These are phyloP conservation scores for Spermophilus dauricus DNA, from an alignment of 2,113 vertebrate species.

Conservation along the genomic window DNA sequence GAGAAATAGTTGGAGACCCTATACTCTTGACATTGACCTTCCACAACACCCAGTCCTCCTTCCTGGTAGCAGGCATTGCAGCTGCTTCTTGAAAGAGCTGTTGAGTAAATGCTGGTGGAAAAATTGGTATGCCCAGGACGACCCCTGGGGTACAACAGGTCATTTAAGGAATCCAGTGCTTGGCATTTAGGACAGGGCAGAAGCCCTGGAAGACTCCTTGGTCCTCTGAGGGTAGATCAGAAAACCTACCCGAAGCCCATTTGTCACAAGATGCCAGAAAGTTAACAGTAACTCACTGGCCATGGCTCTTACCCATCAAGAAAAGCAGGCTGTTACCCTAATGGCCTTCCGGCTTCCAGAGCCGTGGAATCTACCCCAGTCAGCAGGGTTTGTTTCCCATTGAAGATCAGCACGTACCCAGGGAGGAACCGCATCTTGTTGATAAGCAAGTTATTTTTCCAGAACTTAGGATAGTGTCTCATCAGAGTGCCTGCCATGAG, in stretches of 20 bases:
- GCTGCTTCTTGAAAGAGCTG: not conserved
- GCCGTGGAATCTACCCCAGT: not conserved
- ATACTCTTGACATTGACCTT: not conserved
- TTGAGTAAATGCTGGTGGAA: not conserved
- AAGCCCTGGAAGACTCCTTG: too few species aligned
- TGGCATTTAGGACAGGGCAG: too few species aligned
- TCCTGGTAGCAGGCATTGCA: not conserved
- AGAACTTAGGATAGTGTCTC: not conserved
- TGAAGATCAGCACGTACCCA: not conserved
- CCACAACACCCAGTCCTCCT: not conserved
- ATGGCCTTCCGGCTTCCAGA: not conserved
- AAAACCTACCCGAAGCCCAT: not conserved
- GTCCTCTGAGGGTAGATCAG: not conserved
- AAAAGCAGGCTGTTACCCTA: constrained; percentile 65
- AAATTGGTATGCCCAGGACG: rapidly evolving
- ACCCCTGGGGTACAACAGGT: rapidly evolving
- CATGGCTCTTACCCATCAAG: constrained; percentile 75
- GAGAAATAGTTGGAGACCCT: not conserved
- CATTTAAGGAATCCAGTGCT: not conserved
- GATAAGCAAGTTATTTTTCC: not conserved
- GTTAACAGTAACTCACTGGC: constrained; percentile 74
- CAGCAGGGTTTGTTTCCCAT: not conserved
- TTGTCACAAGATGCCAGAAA: constrained; percentile 51
- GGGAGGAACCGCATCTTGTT: not conserved
- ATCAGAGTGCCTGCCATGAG: not conserved